phyloP scores from a whole-genome alignment of 2,888 invertebrate genomes.

The Aphidius colemani region DNA sequence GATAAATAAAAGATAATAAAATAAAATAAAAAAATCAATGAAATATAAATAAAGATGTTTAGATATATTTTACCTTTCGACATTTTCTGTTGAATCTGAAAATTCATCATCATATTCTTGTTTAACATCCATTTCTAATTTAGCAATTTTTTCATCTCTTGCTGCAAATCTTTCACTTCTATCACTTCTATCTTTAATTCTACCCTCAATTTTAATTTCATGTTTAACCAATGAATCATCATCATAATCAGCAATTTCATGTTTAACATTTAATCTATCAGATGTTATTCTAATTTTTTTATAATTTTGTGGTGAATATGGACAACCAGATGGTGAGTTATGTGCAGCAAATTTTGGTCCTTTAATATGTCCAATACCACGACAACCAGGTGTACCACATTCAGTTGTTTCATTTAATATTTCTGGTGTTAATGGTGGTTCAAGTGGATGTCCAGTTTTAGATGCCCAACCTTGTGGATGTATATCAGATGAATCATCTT shows the following conservation, averaged over 20 bases:
- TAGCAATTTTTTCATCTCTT: slow-evolving; percentile 35
- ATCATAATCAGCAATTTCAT: slow-evolving; percentile 55
- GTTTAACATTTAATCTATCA: slow-evolving; percentile 63
- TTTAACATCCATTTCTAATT: slow-evolving; percentile 49
- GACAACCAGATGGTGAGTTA: slow-evolving; percentile 74
- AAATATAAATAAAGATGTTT: too few species aligned
- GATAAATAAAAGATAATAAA: background rate
- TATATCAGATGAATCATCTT: slow-evolving; percentile 87
- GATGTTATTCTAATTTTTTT: slow-evolving; percentile 60
- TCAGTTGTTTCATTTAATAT: slow-evolving; percentile 67
- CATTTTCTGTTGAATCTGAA: slow-evolving; percentile 47
- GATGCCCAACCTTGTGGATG: slow-evolving; percentile 92
- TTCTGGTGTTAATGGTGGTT: slow-evolving; percentile 77
- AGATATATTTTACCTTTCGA: too few species aligned
- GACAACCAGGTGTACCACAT: slow-evolving; percentile 86
- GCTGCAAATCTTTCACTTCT: slow-evolving; percentile 29
- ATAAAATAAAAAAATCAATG: background rate
- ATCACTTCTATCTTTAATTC: slow-evolving; percentile 45
- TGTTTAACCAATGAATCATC: slow-evolving; percentile 48
- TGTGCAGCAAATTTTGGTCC: slow-evolving; percentile 79
- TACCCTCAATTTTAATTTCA: slow-evolving; percentile 50
- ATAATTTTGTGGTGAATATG: slow-evolving; percentile 70
- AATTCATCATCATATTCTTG: slow-evolving; percentile 51
- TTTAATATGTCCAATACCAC: slow-evolving; percentile 85
- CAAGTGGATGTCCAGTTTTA: slow-evolving; percentile 84